Conservation (phyloP, 2,113 vertebrate genomes). For the Xiphorhynchus elegans region DNA sequence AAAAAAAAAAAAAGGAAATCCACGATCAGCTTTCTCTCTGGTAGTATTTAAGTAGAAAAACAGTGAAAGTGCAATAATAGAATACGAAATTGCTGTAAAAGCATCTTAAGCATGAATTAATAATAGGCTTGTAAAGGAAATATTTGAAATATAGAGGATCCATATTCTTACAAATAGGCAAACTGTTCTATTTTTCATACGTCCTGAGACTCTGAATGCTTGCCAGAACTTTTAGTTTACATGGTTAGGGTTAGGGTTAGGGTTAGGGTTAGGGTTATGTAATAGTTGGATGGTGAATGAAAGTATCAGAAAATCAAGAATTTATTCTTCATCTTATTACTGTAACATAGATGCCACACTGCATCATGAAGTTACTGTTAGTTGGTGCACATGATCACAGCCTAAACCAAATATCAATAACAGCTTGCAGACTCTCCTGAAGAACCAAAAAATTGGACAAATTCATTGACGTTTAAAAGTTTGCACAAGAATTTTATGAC, state of each 20-base stretch:
- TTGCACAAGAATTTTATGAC: neutral
- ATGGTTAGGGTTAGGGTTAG: too few relatives aligned
- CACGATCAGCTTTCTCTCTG: neutral
- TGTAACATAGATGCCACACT: neutral
- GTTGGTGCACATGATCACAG: neutral
- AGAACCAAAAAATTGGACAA: neutral
- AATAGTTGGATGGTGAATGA: neutral
- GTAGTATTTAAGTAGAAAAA: neutral
- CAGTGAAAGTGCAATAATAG: neutral
- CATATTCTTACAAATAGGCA: neutral
- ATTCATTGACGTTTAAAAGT: neutral
- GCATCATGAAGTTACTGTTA: neutral
- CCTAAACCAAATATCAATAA: neutral
- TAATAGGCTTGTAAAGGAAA: neutral
- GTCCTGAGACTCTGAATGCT: neutral
- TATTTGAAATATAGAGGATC: neutral
- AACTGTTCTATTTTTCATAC: neutral
- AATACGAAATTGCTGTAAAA: neutral
- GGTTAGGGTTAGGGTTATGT: too few relatives aligned
- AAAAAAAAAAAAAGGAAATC: neutral
- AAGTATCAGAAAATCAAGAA: neutral
- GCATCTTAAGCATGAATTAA: neutral
- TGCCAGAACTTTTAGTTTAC: neutral
- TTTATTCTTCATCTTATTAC: neutral
- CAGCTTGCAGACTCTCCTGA: neutral